These are phyloP conservation scores for Tor tambroides DNA, from an alignment of 2,113 vertebrate species.

Conservation along the genomic window DNA sequence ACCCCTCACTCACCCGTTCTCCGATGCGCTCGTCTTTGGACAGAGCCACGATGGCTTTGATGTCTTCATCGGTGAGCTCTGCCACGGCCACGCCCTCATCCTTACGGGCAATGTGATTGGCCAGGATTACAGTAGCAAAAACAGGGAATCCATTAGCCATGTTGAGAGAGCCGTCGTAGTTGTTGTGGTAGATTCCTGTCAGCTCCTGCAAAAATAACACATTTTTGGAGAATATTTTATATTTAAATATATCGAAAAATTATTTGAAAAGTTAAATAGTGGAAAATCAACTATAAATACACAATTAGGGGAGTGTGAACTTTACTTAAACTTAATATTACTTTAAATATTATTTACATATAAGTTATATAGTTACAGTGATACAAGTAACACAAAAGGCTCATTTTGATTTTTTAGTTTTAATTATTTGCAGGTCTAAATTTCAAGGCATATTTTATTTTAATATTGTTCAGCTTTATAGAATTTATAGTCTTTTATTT, in stretches of 20 bases:
- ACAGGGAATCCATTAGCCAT: constrained; percentile 93
- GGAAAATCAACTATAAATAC: background rate
- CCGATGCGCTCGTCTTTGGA: constrained; percentile 95
- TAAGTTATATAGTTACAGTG: too few relatives aligned
- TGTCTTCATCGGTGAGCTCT: constrained; percentile 94
- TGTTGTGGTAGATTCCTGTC: constrained; percentile 97
- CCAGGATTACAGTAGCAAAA: constrained; percentile 94
- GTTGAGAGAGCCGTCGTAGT: constrained; percentile 96
- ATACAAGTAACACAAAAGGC: too few relatives aligned
- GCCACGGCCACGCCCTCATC: constrained; percentile 88
- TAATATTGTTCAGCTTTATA: background rate
- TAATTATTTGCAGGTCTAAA: too few relatives aligned
- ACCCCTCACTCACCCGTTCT: constrained; percentile 79
- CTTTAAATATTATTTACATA: too few relatives aligned
- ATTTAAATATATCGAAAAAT: background rate
- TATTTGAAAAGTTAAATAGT: background rate
- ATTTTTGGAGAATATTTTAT: background rate
- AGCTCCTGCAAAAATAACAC: constrained; percentile 79
- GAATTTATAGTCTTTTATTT: background rate
- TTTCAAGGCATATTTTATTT: background rate
- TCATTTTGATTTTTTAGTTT: too few relatives aligned
- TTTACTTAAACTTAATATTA: too few relatives aligned
- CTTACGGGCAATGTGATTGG: constrained; percentile 90
- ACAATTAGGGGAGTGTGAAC: too few relatives aligned
- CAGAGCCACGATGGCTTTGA: constrained; percentile 87